phyloP scores from a whole-genome alignment of 1,140 invertebrate species.

The Drosophila lacteicornis region DNA sequence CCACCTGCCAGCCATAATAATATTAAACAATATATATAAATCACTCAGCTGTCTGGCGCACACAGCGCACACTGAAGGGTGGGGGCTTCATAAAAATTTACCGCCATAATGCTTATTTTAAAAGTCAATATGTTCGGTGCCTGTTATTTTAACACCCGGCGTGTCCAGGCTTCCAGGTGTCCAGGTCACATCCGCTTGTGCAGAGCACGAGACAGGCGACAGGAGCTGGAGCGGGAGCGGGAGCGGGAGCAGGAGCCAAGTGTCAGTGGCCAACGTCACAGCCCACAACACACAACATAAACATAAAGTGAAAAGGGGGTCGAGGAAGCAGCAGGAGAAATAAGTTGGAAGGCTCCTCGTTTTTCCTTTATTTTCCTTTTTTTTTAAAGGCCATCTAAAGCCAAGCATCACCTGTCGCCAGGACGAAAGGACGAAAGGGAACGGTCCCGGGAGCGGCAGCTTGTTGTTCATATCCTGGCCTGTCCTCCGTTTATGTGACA shows the following conservation, averaged over 20 bases:
- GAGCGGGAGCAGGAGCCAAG: constrained; percentile 43
- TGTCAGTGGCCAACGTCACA: constrained; percentile 61
- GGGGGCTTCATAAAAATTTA: constrained; percentile 78
- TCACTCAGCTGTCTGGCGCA: constrained; percentile 76
- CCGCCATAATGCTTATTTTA: constrained; percentile 81
- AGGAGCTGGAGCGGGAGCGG: constrained; percentile 33
- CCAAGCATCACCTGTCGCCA: constrained; percentile 77
- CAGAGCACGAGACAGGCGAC: constrained; percentile 55
- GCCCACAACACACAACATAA: constrained; percentile 69
- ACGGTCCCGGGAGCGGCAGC: constrained; percentile 3
- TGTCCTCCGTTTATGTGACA: constrained; percentile 77
- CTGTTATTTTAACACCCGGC: constrained; percentile 82
- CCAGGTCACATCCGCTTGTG: constrained; percentile 66
- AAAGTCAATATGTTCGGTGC: constrained; percentile 80
- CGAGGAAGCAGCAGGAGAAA: constrained; percentile 43
- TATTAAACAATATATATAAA: constrained; percentile 83
- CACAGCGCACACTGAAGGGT: constrained; percentile 25
- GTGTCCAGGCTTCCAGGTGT: constrained; percentile 71
- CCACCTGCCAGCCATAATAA: constrained; percentile 79
- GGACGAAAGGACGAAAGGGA: constrained; percentile 27
- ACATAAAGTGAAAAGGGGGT: constrained; percentile 69
- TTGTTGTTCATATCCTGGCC: constrained; percentile 66
- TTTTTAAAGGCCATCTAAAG: constrained; percentile 67
- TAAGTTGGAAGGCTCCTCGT: constrained; percentile 28
- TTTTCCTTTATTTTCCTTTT: constrained; percentile 7